Evolutionary conservation across 1,140 invertebrate genomes (phyloP), one percentile per base, ranked within the genome.

Genomic region (Lordiphosa clarofinis): DNA sequence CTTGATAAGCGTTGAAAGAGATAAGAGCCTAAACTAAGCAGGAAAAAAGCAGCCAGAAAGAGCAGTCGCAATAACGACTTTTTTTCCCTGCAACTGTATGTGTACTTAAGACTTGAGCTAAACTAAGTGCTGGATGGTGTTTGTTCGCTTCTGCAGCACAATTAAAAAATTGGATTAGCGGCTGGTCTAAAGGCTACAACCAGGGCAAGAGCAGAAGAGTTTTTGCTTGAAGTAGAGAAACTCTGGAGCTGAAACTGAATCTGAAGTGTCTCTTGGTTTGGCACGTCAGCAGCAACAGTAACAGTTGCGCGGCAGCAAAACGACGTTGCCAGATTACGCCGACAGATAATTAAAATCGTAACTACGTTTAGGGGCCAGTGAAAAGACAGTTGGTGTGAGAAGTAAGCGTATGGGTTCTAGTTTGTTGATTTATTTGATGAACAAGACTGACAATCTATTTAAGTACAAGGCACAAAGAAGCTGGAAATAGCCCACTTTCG

Each of bases 111-210:
- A 46, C 43, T 33, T 11, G 4, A 31, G 9, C 24, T 67, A 61
- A 75, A 64, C 71, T 73, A 81, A 74, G 75, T 81, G 75, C 70
- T 67, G 57, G 79, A 53, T 53, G 66, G 53, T 71, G 66, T 71
- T 67, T 70, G 55, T 40, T 56, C 64, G 10, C 58, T 48, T 36
- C 47, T 36, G 37, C 42, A 19, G 43, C 71, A 82, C 76, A 81
- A 82, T 81, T 81, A 81, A 76, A 79, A 70, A 82, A 81, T 81
- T 76, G 76, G 76, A 81, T 81, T 81, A 82, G 72, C 72, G 72
- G 46, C 54, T 73, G 65, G 52, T 37, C 55, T 37, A 40, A 63
- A 66, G 58, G 44, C 44, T 62, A 7, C 24, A 28, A 28, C 5
- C 6, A 28, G 55, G 49, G 56, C 56, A 53, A 15, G 24, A 12